Conservation (phyloP, 2,888 invertebrate genomes). For the Noctua fimbriata region DNA sequence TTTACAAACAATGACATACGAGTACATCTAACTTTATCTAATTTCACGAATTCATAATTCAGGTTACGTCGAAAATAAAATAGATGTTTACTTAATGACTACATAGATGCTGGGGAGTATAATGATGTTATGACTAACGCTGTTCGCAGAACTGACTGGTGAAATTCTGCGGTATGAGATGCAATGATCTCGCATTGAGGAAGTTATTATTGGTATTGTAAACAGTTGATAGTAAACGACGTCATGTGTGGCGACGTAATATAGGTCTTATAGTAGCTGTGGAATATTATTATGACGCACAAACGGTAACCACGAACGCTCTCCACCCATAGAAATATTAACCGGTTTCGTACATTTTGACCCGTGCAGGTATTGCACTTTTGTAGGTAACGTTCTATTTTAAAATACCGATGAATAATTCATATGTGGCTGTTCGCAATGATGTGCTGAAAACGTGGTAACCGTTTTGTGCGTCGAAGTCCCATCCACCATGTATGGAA, state of each 20-base stretch:
- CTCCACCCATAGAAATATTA: no score
- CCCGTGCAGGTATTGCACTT: no score
- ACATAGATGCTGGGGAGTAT: slow-evolving; percentile 34
- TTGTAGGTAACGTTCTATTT: no score
- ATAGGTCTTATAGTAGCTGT: background rate
- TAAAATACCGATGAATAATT: no score
- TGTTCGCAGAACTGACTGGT: slow-evolving; percentile 43
- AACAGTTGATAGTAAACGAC: slow-evolving; percentile 33
- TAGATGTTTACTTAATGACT: slow-evolving; percentile 53
- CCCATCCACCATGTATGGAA: no score
- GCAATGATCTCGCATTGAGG: slow-evolving; percentile 44
- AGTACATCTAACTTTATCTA: slow-evolving; percentile 18
- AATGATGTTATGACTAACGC: slow-evolving; percentile 55
- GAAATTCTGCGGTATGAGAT: slow-evolving; percentile 40
- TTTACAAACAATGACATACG: slow-evolving; percentile 30
- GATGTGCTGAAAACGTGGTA: no score
- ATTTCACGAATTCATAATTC: slow-evolving; percentile 38
- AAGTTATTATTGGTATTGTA: slow-evolving; percentile 39
- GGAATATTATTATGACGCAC: background rate
- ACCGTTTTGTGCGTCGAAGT: no score
- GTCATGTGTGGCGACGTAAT: slow-evolving; percentile 1
- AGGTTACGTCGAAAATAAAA: slow-evolving; percentile 47
- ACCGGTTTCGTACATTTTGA: no score
- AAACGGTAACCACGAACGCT: no score
- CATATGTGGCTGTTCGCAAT: no score